Conservation (phyloP, 2,888 invertebrate species). For the Apomyelois bistriatella region DNA sequence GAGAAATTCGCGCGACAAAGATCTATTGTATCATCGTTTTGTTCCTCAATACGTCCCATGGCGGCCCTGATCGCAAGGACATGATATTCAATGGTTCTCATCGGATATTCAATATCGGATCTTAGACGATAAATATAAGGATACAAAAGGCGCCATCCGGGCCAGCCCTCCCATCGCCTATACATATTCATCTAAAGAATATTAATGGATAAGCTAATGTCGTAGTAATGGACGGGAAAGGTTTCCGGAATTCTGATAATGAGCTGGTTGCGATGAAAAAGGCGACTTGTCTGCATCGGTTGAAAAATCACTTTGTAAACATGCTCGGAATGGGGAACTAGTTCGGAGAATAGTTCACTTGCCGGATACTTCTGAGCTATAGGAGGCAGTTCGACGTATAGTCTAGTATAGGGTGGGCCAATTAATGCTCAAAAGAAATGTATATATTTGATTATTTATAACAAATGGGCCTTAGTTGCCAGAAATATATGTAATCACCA, state of each 20-base stretch:
- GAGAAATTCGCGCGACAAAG: no score
- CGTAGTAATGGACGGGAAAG: not conserved
- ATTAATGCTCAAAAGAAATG: no score
- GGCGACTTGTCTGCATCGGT: not conserved
- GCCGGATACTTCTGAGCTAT: not conserved
- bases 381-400: no score
- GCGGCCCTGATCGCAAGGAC: not conserved
- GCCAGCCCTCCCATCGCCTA: not conserved
- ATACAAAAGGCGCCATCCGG: slow-evolving; percentile 1
- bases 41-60: no score
- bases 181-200: slow-evolving; percentile 3
- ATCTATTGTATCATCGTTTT: no score
- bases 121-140: not conserved
- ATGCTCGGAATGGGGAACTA: not conserved
- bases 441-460: no score
- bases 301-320: not conserved
- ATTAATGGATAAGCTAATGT: slow-evolving; percentile 2
- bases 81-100: not conserved
- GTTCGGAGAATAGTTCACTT: not conserved
- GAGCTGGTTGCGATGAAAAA: not conserved
- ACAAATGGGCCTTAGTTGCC: no score
- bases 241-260: not conserved
- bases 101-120: not conserved
- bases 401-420: no score
- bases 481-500: no score